These are phyloP conservation scores for Cygnus olor DNA, from an alignment of 2,797 vertebrate genomes.

Conservation along the genomic window DNA sequence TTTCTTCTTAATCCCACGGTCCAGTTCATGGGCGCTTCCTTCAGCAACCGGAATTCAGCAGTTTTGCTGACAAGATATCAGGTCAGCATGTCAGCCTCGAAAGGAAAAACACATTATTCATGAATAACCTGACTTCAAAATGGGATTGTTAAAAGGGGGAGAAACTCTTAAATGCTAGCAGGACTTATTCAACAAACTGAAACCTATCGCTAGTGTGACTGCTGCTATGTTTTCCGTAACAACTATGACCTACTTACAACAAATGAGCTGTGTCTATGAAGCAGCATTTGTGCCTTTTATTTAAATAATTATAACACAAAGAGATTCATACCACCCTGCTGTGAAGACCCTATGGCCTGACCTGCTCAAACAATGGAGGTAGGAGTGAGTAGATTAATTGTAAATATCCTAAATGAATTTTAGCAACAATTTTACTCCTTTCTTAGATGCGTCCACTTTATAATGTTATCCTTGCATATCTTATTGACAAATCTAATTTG, in stretches of 20 bases:
- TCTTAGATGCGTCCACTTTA: background rate
- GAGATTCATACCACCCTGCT: accelerated
- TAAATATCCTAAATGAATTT: background rate
- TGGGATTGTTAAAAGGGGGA: background rate
- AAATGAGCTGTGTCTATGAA: background rate
- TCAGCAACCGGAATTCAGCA: background rate
- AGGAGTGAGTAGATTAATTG: background rate
- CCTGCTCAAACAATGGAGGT: background rate
- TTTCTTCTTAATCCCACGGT: constrained; percentile 46
- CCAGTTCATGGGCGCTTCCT: background rate
- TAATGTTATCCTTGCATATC: background rate
- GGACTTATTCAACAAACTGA: background rate
- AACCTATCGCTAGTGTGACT: background rate
- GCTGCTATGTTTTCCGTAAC: background rate
- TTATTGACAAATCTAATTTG: background rate
- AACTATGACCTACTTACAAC: background rate
- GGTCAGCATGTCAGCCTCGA: background rate
- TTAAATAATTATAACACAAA: background rate
- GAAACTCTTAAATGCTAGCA: background rate
- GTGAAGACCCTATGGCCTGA: background rate
- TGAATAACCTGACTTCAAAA: background rate
- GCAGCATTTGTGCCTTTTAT: background rate
- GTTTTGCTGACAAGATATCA: background rate
- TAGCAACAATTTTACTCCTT: background rate
- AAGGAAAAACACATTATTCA: background rate